Conservation (phyloP, 2,888 invertebrate genomes). For the Allacma fusca region DNA sequence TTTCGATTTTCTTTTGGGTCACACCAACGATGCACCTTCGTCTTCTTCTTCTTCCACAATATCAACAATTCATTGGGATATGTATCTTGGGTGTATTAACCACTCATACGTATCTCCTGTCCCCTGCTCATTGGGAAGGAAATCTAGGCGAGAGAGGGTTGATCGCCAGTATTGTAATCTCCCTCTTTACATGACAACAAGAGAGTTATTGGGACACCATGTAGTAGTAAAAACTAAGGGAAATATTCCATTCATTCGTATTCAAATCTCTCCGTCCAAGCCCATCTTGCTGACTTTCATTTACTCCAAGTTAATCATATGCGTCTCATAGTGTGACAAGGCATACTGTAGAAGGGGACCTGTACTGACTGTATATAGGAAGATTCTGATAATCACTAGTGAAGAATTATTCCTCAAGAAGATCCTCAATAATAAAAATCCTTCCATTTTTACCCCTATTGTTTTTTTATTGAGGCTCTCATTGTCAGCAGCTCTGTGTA, state of each 20-base stretch:
- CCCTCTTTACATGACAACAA: not conserved
- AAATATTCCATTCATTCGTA: not conserved
- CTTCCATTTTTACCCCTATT: not conserved
- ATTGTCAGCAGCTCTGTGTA: no score
- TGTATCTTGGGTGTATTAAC: no score
- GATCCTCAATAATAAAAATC: not conserved
- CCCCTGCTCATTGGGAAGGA: not conserved
- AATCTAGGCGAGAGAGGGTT: slow-evolving; percentile 10
- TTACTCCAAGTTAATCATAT: not conserved
- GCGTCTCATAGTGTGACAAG: not conserved
- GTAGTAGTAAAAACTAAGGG: not conserved
- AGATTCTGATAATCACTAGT: not conserved
- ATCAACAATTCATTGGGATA: not conserved
- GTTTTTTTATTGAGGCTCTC: not conserved
- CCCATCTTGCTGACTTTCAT: not conserved
- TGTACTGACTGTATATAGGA: not conserved
- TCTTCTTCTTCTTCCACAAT: slow-evolving; percentile 1
- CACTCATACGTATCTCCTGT: no score
- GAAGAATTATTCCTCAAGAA: not conserved
- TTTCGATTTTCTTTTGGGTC: slow-evolving; percentile 52
- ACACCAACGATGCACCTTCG: slow-evolving; percentile 33
- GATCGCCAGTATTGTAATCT: not conserved
- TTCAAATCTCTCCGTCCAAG: not conserved
- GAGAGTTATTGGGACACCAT: slow-evolving; percentile 14
- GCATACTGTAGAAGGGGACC: not conserved